Base-by-base conservation (phyloP, 2,797 vertebrate genomes). In the Gymnoscopelus microlampas region DNA sequence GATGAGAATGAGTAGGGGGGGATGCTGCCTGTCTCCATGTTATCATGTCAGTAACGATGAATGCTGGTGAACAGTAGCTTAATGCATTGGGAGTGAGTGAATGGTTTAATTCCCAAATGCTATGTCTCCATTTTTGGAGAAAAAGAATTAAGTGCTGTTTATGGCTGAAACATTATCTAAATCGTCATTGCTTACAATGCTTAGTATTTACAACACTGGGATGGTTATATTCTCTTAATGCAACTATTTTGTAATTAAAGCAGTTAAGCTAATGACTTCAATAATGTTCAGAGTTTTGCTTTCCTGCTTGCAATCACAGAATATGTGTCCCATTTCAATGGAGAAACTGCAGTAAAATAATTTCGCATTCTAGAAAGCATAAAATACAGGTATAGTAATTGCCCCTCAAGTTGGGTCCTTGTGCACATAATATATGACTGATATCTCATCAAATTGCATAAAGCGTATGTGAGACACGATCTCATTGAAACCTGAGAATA, bases 361-460 rank as follows among this genome's bases (percentile, higher is more conserved):
- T 7, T 1, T 39, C 7, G 35, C 35, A 7, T 39, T 32, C 3
- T 39, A 39, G 5, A 39, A 39, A 39, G 35, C 35, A 39, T 39
- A 39, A 39, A 39, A 39, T 60, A 56, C 59, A 74, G 70, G 69
- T 63, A 62, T 44, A 70, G 57, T 73, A 73, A 75, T 75, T 70
- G 64, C 54, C 70, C 63, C 53, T 47, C 73, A 67, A 76, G 79
- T 83, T 60, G 67, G 50, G 69, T 80, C 70, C 32, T 80, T 71
- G 66, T 68, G 68, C 54, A 19, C 19, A 19, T 19, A 19, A 74
- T 60, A 58, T 70, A 39, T 6, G 67, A 61, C 47, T 12, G 44
- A 68, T 53, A 71, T 81, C 75, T 77, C 82, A 85, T 82, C 84
- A 63, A 84, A 76, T 35, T 51, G 55, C 72, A 70, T 77, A 78